Conservation (phyloP, 2,888 invertebrate species). For the Drosophila buzzatii region DNA sequence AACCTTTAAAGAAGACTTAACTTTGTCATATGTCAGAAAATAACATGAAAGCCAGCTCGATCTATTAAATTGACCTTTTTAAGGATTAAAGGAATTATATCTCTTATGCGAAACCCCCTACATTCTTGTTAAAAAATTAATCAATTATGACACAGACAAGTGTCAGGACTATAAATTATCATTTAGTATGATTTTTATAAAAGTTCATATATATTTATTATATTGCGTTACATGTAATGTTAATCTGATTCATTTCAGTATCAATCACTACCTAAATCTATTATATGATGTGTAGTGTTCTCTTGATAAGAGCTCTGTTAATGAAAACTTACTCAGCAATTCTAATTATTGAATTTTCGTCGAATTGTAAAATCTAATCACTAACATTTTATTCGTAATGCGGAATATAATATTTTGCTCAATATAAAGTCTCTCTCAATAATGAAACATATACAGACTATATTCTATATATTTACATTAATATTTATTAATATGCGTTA, state of each 20-base stretch:
- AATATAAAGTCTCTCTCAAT: not conserved
- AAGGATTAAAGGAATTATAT: no score
- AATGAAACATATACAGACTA: not conserved
- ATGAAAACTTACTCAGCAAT: not conserved
- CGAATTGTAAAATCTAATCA: no score
- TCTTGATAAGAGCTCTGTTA: constrained; percentile 1
- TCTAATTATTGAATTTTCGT: not conserved
- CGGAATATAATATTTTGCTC: not conserved
- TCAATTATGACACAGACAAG: no score
- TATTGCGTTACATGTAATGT: not conserved
- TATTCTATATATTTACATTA: not conserved
- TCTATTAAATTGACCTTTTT: no score
- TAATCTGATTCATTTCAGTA: not conserved
- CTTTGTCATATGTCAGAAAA: no score
- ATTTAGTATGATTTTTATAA: no score
- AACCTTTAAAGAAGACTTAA: no score
- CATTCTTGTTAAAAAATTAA: no score
- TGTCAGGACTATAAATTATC: not conserved
- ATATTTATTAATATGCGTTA: not conserved
- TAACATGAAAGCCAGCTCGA: no score
- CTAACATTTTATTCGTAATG: not conserved
- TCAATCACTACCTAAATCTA: not conserved
- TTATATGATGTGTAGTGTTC: not conserved
- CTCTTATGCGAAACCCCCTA: no score
- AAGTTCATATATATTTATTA: not conserved